phyloP scores from a whole-genome alignment of 2,797 vertebrate species.

The Acipenser ruthenus region DNA sequence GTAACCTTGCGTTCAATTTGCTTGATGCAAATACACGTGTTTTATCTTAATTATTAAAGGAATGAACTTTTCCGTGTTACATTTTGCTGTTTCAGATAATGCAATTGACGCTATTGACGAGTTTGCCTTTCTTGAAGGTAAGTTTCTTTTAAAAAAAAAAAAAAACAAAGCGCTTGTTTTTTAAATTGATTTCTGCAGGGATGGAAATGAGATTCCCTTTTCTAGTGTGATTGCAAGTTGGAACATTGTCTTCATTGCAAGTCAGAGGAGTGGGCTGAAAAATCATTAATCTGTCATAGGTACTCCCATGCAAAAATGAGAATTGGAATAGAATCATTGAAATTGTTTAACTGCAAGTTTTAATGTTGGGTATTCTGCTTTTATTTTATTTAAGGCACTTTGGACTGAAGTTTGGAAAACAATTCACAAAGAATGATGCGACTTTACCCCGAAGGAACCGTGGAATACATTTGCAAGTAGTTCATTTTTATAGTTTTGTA shows the following conservation, averaged over 20 bases:
- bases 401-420: neutral
- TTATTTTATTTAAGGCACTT: neutral
- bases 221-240: too few relatives aligned
- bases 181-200: too few relatives aligned
- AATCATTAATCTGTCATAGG: too few relatives aligned
- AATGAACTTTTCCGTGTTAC: too few relatives aligned
- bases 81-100: constrained; percentile 64
- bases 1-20: constrained; percentile 45
- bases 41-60: neutral
- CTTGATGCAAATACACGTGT: neutral
- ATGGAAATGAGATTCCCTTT: too few relatives aligned
- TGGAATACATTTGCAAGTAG: neutral
- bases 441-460: neutral
- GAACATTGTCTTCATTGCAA: too few relatives aligned
- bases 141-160: constrained; percentile 22
- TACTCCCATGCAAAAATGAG: neutral
- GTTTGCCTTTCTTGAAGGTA: constrained; percentile 96
- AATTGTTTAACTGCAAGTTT: constrained; percentile 3
- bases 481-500: neutral
- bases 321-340: neutral
- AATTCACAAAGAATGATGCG: neutral
- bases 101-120: constrained; percentile 92
- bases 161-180: too few relatives aligned
- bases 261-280: too few relatives aligned
- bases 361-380: neutral